phyloP scores from a whole-genome alignment of 2,797 vertebrate genomes.

The Aldrovandia affinis region DNA sequence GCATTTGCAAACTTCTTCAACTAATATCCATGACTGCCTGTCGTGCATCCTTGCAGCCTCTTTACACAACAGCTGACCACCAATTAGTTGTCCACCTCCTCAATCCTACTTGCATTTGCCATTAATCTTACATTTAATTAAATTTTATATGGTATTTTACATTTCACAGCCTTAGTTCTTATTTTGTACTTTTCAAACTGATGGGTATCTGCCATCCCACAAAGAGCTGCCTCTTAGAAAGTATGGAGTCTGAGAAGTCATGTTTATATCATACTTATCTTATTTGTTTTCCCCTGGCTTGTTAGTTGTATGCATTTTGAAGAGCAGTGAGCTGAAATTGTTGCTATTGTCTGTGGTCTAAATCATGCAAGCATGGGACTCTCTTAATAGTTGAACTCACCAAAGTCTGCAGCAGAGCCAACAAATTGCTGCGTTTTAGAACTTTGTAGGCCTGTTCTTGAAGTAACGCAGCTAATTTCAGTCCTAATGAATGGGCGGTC shows the following conservation, averaged over 20 bases:
- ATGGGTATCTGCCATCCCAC: too few species aligned
- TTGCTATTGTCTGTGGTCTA: background rate
- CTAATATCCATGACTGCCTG: background rate
- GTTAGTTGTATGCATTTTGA: background rate
- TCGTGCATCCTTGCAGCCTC: background rate
- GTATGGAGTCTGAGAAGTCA: background rate
- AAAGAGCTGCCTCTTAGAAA: too few species aligned
- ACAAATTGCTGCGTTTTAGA: conserved; percentile 5
- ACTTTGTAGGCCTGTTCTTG: conserved; percentile 1
- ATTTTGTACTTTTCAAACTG: too few species aligned
- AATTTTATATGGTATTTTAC: background rate
- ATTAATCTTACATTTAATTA: too few species aligned
- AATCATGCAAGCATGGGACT: background rate
- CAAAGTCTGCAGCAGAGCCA: background rate
- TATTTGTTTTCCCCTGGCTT: background rate
- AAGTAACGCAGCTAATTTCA: background rate
- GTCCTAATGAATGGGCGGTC: background rate
- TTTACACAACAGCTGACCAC: background rate
- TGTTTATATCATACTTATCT: background rate
- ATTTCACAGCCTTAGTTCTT: background rate
- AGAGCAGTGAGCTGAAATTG: background rate
- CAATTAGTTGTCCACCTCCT: too few species aligned
- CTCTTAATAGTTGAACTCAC: background rate
- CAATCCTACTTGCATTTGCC: too few species aligned
- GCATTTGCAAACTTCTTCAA: background rate